Percentiles rank a stretch among this genome's conserved stretches.
phyloP scores from a whole-genome alignment of 2,888 invertebrate genomes.

The Drosophila anomelani region DNA sequence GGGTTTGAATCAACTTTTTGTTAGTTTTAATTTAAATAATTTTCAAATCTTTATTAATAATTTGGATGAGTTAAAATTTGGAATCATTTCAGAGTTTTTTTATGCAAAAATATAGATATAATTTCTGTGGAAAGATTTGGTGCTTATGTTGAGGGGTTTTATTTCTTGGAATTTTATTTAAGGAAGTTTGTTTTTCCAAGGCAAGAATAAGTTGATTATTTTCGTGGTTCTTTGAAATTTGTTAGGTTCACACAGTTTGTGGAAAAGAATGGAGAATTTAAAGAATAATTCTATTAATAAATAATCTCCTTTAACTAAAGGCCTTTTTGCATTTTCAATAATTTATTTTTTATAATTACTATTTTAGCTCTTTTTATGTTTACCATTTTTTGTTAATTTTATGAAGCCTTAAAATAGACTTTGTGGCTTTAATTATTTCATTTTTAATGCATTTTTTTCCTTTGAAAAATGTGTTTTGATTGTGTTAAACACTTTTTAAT shows the following conservation, averaged over 20 bases:
- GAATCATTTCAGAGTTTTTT: not conserved
- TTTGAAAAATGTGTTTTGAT: not conserved
- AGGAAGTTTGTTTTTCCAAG: not conserved
- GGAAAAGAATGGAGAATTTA: no score
- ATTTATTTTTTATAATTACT: not conserved
- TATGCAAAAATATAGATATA: conserved; percentile 9
- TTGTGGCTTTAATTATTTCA: not conserved
- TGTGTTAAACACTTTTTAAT: not conserved
- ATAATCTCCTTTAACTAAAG: not conserved
- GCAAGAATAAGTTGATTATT: not conserved
- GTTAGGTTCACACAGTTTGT: not conserved
- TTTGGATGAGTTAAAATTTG: conserved; percentile 9
- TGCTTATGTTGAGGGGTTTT: not conserved
- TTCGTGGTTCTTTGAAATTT: not conserved
- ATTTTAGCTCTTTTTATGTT: not conserved
- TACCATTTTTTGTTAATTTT: not conserved
- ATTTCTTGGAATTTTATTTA: not conserved
- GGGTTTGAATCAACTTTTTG: conserved; percentile 31
- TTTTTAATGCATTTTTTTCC: not conserved
- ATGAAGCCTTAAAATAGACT: not conserved
- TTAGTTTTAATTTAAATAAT: conserved; percentile 37
- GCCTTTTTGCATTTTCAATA: no score
- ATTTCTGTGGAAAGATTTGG: not conserved
- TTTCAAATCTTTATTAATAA: conserved; percentile 34
- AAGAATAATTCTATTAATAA: no score